These are phyloP conservation scores for Ochropacha duplaris DNA, from an alignment of 2,888 invertebrate genomes.

Conservation along the genomic window DNA sequence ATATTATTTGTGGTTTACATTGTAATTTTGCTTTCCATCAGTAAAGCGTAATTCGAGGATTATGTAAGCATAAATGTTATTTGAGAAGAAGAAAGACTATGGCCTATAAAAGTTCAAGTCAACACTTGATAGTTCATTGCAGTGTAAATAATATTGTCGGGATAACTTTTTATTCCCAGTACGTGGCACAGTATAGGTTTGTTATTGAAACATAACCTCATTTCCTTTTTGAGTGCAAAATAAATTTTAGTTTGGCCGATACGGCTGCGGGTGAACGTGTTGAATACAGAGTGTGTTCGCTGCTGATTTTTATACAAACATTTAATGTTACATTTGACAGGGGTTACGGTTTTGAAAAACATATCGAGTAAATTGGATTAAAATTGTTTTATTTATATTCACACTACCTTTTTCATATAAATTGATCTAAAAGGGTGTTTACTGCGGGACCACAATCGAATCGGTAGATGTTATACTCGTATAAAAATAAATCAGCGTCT, in stretches of 20 bases:
- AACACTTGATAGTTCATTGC: slow-evolving; percentile 17
- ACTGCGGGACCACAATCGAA: no score
- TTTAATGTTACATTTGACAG: slow-evolving; percentile 18
- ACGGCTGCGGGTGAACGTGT: slow-evolving; percentile 28
- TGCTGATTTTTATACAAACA: slow-evolving; percentile 37
- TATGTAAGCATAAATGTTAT: background rate
- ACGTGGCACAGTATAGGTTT: slow-evolving; percentile 52
- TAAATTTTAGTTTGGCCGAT: slow-evolving; percentile 57
- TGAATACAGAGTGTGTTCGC: slow-evolving; percentile 35
- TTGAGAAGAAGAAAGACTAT: background rate
- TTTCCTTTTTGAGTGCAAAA: slow-evolving; percentile 60
- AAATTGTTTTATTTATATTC: background rate
- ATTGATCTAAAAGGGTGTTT: no score
- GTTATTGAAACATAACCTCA: slow-evolving; percentile 69
- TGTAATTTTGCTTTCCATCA: no score
- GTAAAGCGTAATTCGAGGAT: no score
- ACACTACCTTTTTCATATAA: no score
- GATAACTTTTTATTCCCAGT: slow-evolving; percentile 52
- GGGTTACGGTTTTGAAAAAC: background rate
- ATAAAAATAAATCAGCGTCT: no score
- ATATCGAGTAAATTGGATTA: background rate
- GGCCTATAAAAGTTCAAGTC: slow-evolving; percentile 11
- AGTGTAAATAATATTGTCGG: slow-evolving; percentile 36
- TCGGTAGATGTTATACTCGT: no score
- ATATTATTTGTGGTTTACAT: no score